Base-by-base conservation (phyloP, 2,888 invertebrate genomes). In the Urechis unicinctus region DNA sequence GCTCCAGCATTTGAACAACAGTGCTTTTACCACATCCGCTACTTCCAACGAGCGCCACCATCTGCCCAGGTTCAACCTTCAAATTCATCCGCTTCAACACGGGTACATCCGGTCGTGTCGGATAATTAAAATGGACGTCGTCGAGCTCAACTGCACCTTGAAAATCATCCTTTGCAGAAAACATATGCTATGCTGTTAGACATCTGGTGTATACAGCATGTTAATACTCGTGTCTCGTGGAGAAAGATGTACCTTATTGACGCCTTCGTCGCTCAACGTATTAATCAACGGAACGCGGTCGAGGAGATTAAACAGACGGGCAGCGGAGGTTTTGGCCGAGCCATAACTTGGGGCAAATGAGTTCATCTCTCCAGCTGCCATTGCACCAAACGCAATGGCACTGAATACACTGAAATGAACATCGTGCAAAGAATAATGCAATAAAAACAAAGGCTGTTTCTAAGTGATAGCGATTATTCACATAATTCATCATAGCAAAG, bases 371-470 rank as follows among this genome's bases (percentile, higher is more conserved):
- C 66, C 66, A 4, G 66, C 28, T 3, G 65, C 49, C 44, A 80
- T 75, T 13, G 81, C 79, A 47, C 80, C 79, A 64, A 82, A 81
- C 17, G 80, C 75, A 53, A 82, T 70, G 2, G 80, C 79, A 60
- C 80, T 81, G 61, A 82, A 79, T 13, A 81, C 80, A 52, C 81
- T 80, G 65, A 29, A 63, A 66, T 13, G 22, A 28, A n/a, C n/a
- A n/a, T n/a, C n/a, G n/a, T n/a, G n/a, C n/a, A n/a, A n/a, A n/a
- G n/a, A n/a, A n/a, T n/a, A n/a, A n/a, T n/a, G n/a, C n/a, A n/a
- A n/a, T n/a, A n/a, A n/a, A n/a, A n/a, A n/a, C n/a, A n/a, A n/a
- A n/a, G n/a, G n/a, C n/a, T n/a, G n/a, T n/a, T n/a, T n/a, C n/a
- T n/a, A n/a, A n/a, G n/a, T n/a, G n/a, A n/a, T n/a, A n/a, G n/a